phyloP scores from a whole-genome alignment of 1,140 invertebrate species.

The Bombus affinis region DNA sequence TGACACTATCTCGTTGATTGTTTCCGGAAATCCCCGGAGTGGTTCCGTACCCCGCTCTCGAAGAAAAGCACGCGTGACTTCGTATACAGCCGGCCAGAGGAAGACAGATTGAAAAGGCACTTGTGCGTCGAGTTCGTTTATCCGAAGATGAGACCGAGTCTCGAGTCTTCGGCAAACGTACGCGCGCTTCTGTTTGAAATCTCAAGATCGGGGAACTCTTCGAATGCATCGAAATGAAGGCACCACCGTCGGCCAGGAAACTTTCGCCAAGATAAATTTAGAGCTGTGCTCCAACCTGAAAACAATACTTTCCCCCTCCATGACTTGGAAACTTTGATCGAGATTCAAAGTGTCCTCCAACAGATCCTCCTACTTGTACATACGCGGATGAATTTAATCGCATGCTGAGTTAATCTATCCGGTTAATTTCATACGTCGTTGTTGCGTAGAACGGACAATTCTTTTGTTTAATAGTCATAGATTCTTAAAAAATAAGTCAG shows the following conservation, averaged over 20 bases:
- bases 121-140: constrained; percentile 36
- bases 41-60: background rate
- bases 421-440: background rate
- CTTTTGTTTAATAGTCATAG: too few relatives aligned
- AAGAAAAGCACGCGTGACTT: constrained; percentile 12
- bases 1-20: background rate
- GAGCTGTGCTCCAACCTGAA: background rate
- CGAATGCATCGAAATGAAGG: constrained; percentile 34
- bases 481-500: too few relatives aligned
- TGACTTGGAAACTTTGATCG: background rate
- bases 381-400: background rate
- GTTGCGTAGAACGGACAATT: too few relatives aligned
- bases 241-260: background rate
- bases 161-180: constrained; percentile 35
- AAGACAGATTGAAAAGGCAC: constrained; percentile 13
- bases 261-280: constrained; percentile 35
- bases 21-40: background rate
- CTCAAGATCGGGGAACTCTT: constrained; percentile 17
- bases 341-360: background rate
- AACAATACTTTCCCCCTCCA: background rate
- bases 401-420: background rate
- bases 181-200: constrained; percentile 25
- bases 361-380: background rate
- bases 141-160: constrained; percentile 35
- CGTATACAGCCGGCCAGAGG: background rate